Percentiles rank a stretch among this genome's conserved stretches.
Conservation (phyloP, 2,797 vertebrate species). For the Danio aesculapii region DNA sequence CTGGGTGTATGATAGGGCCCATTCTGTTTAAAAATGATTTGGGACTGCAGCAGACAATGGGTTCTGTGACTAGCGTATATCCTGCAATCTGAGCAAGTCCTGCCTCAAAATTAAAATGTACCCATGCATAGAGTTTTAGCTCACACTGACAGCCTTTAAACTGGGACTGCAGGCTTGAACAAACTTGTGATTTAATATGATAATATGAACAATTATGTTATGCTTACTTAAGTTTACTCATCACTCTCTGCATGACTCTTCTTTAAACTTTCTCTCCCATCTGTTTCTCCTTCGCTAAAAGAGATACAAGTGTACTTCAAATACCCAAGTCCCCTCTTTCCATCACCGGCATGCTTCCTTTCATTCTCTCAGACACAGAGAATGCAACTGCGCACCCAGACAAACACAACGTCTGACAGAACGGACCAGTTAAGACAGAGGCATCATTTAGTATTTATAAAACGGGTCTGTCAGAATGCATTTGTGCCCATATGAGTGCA, state of each 20-base stretch:
- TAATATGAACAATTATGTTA: neutral
- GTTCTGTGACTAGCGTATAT: neutral
- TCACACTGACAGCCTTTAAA: neutral
- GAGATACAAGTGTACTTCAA: conserved; percentile 21
- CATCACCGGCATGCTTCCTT: neutral
- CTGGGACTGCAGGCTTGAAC: neutral
- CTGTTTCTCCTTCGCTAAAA: conserved; percentile 1
- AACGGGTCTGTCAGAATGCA: neutral
- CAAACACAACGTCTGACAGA: conserved; percentile 28
- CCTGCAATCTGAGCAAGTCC: neutral
- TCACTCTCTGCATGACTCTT: conserved; percentile 7
- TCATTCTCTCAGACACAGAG: conserved; percentile 27
- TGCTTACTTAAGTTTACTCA: neutral
- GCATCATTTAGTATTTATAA: conserved; percentile 48
- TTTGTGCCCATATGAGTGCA: conserved; percentile 2
- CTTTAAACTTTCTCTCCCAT: conserved; percentile 18
- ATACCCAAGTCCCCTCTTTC: neutral
- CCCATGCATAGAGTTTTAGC: neutral
- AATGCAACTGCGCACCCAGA: conserved; percentile 13
- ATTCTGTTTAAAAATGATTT: neutral
- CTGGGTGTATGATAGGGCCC: no score
- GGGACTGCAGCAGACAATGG: neutral
- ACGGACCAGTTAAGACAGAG: conserved; percentile 11
- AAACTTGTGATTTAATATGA: neutral
- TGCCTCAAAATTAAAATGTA: conserved; percentile 6